Evolutionary conservation across 2,797 vertebrate species (phyloP), one percentile per base, ranked within the genome.

Genomic region (Schizopygopsis pylzovi): DNA sequence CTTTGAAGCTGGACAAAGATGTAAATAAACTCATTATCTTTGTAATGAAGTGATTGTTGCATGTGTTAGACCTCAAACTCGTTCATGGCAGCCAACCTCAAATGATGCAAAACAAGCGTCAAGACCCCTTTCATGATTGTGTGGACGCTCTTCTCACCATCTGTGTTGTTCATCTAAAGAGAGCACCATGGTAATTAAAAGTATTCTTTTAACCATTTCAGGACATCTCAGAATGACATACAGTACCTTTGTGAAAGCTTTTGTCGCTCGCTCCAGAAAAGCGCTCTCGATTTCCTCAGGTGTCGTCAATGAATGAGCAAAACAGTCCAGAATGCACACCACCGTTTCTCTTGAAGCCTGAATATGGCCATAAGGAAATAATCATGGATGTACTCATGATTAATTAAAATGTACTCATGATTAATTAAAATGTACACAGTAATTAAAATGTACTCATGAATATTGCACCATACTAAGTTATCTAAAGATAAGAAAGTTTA

Each of bases 181-280:
- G 7, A 63, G 33, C 49, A 52, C 5, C 49, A 52, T 1, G 5
- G 49, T 16, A 16, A 52, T 6, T 52, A 52, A 52, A 52, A 16
- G 15, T 52, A 52, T 16, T 52, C 4, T 6, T 52, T 16, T 52
- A 16, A 52, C 15, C 49, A 52, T 16, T 52, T 52, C 49, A 20
- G 93, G 94, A 93, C 16, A 54, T 18, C 20, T 70, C 41, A 20
- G n/a, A 68, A 56, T 52, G 4, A 43, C 45, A 76, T 28, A 65
- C 28, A 11, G 28, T 93, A 97, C 98, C 97, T 96, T 95, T 41
- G 97, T 99, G 89, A 99, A 97, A 86, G 97, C 97, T 93, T 96
- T 96, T 89, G 97, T 94, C 13, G 94, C 94, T 1, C 96, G 96
- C 82, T 93, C 87, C 70, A 99, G 92, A 89, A 98, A 96, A 37